Conservation (phyloP, 1,140 invertebrate genomes). For the Ceratosolen fusciceps region DNA sequence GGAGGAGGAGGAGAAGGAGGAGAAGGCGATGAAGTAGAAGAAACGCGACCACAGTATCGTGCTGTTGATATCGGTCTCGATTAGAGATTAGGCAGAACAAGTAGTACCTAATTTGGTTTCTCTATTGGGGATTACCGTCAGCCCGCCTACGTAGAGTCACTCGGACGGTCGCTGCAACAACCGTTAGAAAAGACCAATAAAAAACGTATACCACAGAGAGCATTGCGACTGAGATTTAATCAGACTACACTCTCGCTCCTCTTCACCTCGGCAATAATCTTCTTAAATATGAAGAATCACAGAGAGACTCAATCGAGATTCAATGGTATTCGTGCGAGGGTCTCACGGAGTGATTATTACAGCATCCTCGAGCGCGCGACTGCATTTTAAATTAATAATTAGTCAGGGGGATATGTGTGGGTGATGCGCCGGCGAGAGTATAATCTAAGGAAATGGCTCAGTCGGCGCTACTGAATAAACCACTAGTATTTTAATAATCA, state of each 20-base stretch:
- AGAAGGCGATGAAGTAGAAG: constrained; percentile 13
- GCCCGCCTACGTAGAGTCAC: constrained; percentile 71
- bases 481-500: constrained; percentile 56
- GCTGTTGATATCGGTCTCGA: constrained; percentile 36
- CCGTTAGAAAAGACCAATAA: constrained; percentile 68
- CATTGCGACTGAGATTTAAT: constrained; percentile 58
- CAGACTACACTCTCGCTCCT: constrained; percentile 60
- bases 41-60: constrained; percentile 44
- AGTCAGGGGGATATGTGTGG: too few relatives aligned
- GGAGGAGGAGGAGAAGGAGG: not conserved
- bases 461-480: constrained; percentile 51
- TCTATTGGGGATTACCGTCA: constrained; percentile 70
- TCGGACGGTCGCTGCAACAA: constrained; percentile 72
- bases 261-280: too few relatives aligned
- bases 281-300: too few relatives aligned
- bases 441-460: constrained; percentile 53
- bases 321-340: too few relatives aligned
- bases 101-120: constrained; percentile 68
- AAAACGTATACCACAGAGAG: constrained; percentile 55
- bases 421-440: constrained; percentile 51
- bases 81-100: constrained; percentile 40
- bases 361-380: too few relatives aligned
- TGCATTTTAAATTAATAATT: too few relatives aligned
- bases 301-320: too few relatives aligned
- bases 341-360: too few relatives aligned